These are phyloP conservation scores for Brotula barbata DNA, from an alignment of 2,797 vertebrate species.

Conservation along the genomic window DNA sequence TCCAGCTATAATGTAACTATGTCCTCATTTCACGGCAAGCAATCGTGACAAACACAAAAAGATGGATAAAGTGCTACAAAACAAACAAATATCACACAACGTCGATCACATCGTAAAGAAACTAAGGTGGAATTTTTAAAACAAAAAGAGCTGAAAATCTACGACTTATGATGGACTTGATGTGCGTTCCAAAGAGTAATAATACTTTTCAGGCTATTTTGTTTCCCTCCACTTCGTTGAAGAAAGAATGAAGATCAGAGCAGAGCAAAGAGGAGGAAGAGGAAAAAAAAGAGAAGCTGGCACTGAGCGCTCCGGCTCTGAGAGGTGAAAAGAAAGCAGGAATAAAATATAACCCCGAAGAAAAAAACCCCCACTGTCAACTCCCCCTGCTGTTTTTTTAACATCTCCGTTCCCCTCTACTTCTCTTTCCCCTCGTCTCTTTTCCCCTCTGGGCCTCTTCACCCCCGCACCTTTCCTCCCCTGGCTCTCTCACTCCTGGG, in stretches of 20 bases:
- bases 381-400: slow-evolving; percentile 13
- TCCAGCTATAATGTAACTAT: slow-evolving; percentile 39
- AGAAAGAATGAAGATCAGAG: not conserved
- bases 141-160: slow-evolving; percentile 22
- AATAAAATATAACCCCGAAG: slow-evolving; percentile 7
- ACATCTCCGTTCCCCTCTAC: slow-evolving; percentile 28
- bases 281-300: slow-evolving; percentile 16
- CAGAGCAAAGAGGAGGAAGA: not conserved
- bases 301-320: slow-evolving; percentile 3
- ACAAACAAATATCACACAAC: slow-evolving; percentile 31
- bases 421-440: not conserved
- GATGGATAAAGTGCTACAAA: slow-evolving; percentile 70
- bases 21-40: slow-evolving; percentile 12
- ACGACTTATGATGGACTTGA: slow-evolving; percentile 13
- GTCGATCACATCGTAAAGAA: too few relatives aligned
- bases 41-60: slow-evolving; percentile 55
- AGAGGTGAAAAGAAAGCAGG: slow-evolving; percentile 4
- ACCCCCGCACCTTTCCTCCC: not conserved
- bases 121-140: slow-evolving; percentile 1
- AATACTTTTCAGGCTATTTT: slow-evolving; percentile 21
- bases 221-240: not conserved
- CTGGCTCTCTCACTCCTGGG: slow-evolving; percentile 56
- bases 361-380: slow-evolving; percentile 3
- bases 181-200: slow-evolving; percentile 14
- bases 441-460: slow-evolving; percentile 4